Evolutionary conservation across 2,888 invertebrate species (phyloP), one percentile per base, ranked within the genome.

Genomic region (Drosophila setosimentum): DNA sequence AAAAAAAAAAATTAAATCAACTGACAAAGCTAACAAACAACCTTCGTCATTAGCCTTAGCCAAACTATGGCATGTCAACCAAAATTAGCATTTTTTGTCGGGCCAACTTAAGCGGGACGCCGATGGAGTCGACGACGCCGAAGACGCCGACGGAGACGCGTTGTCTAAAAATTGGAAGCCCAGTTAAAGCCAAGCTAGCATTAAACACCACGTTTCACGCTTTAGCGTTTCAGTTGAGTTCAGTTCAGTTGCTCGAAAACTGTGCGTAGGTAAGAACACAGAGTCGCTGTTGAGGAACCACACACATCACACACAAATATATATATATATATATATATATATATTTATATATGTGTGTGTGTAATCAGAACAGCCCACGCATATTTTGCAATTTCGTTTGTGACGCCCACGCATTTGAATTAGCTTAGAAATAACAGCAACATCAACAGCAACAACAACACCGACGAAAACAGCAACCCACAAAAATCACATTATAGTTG

Each of bases 41-140:
- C 83, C 91, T 86, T 88, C 90, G 84, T 91, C 87, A 88, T 88
- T 88, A 88, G 91, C 91, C 89, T 90, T 91, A 88, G 91, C 91
- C 90, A 88, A 88, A 88, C 91, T 88, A 88, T 90, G 87, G 87
- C 87, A 87, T 87, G 87, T 87, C 87, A 87, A 90, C 87, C 78
- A 81, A 88, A 91, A 91, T 88, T 91, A 88, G 90, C 90, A 88
- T 91, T 90, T 87, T 65, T 62, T 66, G n/a, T 50, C 29, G 59
- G 62, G 48, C 64, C 82, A 87, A 64, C 85, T 73, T 66, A 59
- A 65, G 71, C 61, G 67, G 64, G 55, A 57, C 57, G 58, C 30
- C 35, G 27, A 30, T 16, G 32, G 18, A 53, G 29, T 27, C 33
- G 55, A 29, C 29, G 29, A 18, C 16, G 57, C 29, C 33, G 77